Evolutionary conservation across 1,140 invertebrate genomes (phyloP).

Genomic region (Fopius arisanus): DNA sequence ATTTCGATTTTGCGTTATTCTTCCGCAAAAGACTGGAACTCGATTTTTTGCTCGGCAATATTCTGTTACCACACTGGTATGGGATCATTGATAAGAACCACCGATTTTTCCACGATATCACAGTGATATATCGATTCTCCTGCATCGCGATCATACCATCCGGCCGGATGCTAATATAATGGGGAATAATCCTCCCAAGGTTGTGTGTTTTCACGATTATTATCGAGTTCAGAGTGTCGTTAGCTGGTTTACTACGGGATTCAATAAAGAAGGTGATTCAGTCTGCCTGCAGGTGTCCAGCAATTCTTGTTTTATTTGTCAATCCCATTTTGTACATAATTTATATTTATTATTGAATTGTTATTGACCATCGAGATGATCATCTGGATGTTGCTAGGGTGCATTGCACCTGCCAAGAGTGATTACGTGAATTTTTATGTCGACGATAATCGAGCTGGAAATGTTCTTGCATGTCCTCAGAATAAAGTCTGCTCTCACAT

Average conservation of each 20-base stretch:
- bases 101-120: background rate
- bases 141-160: constrained; percentile 26
- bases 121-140: constrained; percentile 26
- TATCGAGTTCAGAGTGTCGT: constrained; percentile 12
- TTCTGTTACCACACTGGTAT: background rate
- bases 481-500: constrained; percentile 40
- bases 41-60: no score
- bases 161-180: constrained; percentile 34
- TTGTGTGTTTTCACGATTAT: constrained; percentile 7
- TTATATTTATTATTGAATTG: no score
- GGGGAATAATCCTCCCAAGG: constrained; percentile 23
- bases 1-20: no score
- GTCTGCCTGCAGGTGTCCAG: background rate
- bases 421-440: constrained; percentile 26
- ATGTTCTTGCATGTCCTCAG: constrained; percentile 40
- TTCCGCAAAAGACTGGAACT: no score
- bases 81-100: constrained; percentile 1
- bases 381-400: background rate
- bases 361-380: constrained; percentile 22
- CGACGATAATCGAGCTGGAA: constrained; percentile 13
- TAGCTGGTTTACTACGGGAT: background rate
- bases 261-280: background rate
- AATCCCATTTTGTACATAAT: background rate
- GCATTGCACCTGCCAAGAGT: background rate
- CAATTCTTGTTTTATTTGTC: background rate